Evolutionary conservation across 2,113 vertebrate genomes (phyloP), one percentile per base, ranked within the genome.

Genomic region (Seriola aureovittata): DNA sequence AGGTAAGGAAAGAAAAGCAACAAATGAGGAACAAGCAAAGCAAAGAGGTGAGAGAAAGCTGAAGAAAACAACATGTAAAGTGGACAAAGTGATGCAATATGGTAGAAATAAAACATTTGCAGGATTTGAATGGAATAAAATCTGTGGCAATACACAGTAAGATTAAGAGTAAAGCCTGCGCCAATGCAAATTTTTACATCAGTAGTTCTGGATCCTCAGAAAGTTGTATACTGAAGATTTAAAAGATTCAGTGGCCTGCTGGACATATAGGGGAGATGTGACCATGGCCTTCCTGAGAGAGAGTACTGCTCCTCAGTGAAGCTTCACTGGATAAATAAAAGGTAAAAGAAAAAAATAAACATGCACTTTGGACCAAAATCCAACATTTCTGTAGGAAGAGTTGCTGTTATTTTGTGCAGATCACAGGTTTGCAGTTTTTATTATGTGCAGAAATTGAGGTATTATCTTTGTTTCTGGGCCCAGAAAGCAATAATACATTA

Each of bases 21-120:
- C 4, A 44, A 25, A 44, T 54, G 50, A 50, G 0, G 14, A 25
- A 23, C 5, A 55, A 44, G 23, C 23, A 17, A 46, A 48, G 40
- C 8, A 42, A 42, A 42, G 40, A 42, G 17, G 38, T 25, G 32
- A 9, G 8, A 29, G 16, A 9, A 38, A n/a, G 12, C 48, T n/a
- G 32, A 19, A 48, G 10, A 78, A 54, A 59, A 48, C 32, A 63
- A 5, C 16, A 55, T 42, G 11, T 46, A 6, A 5, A 64, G 59
- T n/a, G 1, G 21, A 70, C 4, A 65, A 16, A 68, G 0, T 10
- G 82, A 85, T 88, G 75, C 85, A 75, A 85, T 44, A 50, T 21
- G 23, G 29, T 9, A 9, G 72, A 85, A 72, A 80, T 69, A 16
- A 60, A 69, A 72, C 25, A 55, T 16, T 12, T 2, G 34, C 55